Conservation (phyloP, 2,888 invertebrate genomes). For the Choreutis nemorana region DNA sequence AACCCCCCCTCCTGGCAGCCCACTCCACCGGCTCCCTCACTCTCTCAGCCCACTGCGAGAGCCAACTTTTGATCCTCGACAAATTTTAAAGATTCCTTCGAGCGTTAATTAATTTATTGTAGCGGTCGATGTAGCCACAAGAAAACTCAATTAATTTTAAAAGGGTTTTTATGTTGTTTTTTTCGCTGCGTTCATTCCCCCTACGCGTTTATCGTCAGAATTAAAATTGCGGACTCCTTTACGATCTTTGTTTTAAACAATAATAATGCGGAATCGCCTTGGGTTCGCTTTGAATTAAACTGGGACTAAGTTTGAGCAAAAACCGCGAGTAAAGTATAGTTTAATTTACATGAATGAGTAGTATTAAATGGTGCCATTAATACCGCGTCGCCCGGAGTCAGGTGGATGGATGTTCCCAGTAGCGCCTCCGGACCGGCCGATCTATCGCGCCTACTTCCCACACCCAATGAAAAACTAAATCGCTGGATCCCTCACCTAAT, state of each 20-base stretch:
- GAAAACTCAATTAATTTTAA: slow-evolving; percentile 68
- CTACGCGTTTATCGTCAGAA: slow-evolving; percentile 29
- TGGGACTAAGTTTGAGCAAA: no score
- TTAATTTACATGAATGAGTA: no score
- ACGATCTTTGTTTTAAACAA: no score
- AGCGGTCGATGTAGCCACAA: slow-evolving; percentile 59
- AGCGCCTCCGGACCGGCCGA: slow-evolving; percentile 14
- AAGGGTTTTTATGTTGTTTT: slow-evolving; percentile 66
- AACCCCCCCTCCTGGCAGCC: no score
- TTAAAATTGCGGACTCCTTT: slow-evolving; percentile 42
- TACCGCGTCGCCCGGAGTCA: slow-evolving; percentile 2
- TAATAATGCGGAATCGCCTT: no score
- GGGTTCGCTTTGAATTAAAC: no score
- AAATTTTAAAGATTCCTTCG: slow-evolving; percentile 62
- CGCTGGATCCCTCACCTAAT: slow-evolving; percentile 61
- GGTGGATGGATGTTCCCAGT: slow-evolving; percentile 3
- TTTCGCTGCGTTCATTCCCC: slow-evolving; percentile 40
- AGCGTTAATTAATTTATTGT: slow-evolving; percentile 67
- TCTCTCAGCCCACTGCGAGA: slow-evolving; percentile 15
- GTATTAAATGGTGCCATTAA: no score
- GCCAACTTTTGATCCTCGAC: slow-evolving; percentile 61
- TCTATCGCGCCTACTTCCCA: slow-evolving; percentile 22
- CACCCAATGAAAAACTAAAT: slow-evolving; percentile 58
- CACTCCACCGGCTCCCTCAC: slow-evolving; percentile 21
- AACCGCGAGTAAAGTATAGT: no score